Percentiles rank a stretch among this genome's conserved stretches.
phyloP scores from a whole-genome alignment of 2,113 vertebrate species.

The human (Homo sapiens) region DNA sequence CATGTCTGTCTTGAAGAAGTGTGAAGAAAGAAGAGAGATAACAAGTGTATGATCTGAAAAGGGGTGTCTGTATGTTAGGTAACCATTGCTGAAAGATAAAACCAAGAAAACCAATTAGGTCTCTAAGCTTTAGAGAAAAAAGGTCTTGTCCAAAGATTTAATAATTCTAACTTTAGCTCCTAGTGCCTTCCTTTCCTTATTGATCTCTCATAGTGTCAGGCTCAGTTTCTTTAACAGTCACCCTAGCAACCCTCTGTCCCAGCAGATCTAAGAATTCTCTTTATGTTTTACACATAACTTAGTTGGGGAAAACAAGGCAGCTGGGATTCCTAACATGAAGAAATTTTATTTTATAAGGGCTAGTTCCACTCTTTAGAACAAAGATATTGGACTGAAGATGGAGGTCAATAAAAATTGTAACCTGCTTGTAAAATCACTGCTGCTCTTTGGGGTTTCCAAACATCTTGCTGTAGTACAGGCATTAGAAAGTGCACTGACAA shows the following conservation, averaged over 20 bases:
- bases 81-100: conserved; percentile 67
- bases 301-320: conserved; percentile 76
- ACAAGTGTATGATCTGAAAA: conserved; percentile 59
- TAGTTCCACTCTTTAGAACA: conserved; percentile 60
- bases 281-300: conserved; percentile 75
- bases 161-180: conserved; percentile 72
- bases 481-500: not conserved
- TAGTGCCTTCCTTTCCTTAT: conserved; percentile 62
- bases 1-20: conserved; percentile 42
- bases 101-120: conserved; percentile 76
- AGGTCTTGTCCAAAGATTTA: conserved; percentile 72
- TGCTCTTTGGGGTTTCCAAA: not conserved
- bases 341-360: conserved; percentile 69
- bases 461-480: not conserved
- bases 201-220: conserved; percentile 68
- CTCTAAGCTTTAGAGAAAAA: conserved; percentile 66
- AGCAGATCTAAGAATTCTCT: conserved; percentile 72
- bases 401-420: conserved; percentile 66
- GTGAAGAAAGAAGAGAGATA: conserved; percentile 23
- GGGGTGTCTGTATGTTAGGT: conserved; percentile 37
- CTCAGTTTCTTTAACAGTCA: conserved; percentile 67
- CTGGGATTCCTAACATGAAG: conserved; percentile 72
- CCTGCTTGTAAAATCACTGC: conserved; percentile 42
- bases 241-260: conserved; percentile 69
- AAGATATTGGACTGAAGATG: conserved; percentile 65